Evolutionary conservation across 2,797 vertebrate genomes (phyloP).

Genomic region (Tragelaphus oryx): DNA sequence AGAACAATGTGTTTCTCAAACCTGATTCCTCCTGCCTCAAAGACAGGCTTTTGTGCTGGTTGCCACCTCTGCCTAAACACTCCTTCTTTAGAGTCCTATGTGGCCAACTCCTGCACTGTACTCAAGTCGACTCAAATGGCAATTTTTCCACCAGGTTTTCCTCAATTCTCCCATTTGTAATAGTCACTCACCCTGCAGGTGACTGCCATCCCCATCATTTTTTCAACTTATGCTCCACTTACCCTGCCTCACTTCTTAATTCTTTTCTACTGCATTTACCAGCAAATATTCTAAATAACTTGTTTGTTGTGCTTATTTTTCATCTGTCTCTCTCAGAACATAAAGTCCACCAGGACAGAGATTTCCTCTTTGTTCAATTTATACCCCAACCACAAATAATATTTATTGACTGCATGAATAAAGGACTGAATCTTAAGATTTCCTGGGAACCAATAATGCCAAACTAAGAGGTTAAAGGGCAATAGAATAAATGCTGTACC

Average conservation of each 20-base stretch:
- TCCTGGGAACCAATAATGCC: background rate
- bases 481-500: background rate
- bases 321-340: background rate
- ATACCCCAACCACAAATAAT: background rate
- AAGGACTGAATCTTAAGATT: background rate
- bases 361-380: background rate
- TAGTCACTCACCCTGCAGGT: accelerated
- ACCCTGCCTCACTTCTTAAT: background rate
- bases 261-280: background rate
- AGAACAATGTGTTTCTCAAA: background rate
- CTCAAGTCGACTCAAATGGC: background rate
- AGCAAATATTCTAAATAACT: background rate
- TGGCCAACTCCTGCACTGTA: too few relatives aligned
- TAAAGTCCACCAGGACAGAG: background rate
- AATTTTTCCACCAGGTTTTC: background rate
- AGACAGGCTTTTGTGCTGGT: background rate
- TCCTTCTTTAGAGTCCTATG: background rate
- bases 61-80: background rate
- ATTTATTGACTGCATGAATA: background rate
- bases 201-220: background rate
- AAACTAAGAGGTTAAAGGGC: background rate
- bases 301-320: background rate
- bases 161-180: background rate
- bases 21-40: background rate
- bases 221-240: background rate